Evolutionary conservation across 2,113 vertebrate genomes (phyloP).

Genomic region (Urocitellus parryii): DNA sequence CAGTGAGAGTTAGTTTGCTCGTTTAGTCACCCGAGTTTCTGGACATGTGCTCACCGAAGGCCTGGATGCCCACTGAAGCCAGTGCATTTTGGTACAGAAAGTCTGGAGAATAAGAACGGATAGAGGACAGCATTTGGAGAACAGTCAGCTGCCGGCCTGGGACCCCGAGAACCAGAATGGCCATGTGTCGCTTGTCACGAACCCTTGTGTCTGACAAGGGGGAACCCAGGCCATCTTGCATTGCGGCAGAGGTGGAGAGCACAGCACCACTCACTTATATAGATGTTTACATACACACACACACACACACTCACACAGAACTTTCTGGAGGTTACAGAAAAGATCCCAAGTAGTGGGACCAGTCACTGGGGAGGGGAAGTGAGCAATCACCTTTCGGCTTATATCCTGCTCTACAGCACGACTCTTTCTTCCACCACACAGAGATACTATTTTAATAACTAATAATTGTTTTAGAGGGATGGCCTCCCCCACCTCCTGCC

Average conservation of each 20-base stretch:
- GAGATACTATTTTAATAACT: background rate
- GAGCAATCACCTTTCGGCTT: too few species aligned
- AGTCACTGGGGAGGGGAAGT: background rate
- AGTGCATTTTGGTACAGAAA: slow-evolving; percentile 78
- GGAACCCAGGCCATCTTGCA: too few species aligned
- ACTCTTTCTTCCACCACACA: rapidly evolving
- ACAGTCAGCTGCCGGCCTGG: background rate
- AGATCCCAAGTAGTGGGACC: background rate
- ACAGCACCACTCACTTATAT: too few species aligned
- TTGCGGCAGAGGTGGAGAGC: background rate
- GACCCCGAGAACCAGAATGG: background rate
- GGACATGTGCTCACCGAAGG: slow-evolving; percentile 70
- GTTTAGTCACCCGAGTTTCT: slow-evolving; percentile 29
- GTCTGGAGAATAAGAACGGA: slow-evolving; percentile 77
- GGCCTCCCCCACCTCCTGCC: background rate
- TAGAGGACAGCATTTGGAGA: slow-evolving; percentile 67
- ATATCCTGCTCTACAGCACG: background rate
- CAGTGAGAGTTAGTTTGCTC: slow-evolving; percentile 49
- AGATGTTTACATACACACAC: rapidly evolving
- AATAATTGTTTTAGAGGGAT: background rate
- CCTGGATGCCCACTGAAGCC: slow-evolving; percentile 80
- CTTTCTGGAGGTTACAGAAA: background rate
- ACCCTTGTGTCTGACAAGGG: background rate
- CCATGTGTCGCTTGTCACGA: background rate
- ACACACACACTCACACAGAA: rapidly evolving